Evolutionary conservation across 92 coral and sea anemone genomes (phyloP), one percentile per base, ranked within the genome.

Genomic region (Phenganax marumi): DNA sequence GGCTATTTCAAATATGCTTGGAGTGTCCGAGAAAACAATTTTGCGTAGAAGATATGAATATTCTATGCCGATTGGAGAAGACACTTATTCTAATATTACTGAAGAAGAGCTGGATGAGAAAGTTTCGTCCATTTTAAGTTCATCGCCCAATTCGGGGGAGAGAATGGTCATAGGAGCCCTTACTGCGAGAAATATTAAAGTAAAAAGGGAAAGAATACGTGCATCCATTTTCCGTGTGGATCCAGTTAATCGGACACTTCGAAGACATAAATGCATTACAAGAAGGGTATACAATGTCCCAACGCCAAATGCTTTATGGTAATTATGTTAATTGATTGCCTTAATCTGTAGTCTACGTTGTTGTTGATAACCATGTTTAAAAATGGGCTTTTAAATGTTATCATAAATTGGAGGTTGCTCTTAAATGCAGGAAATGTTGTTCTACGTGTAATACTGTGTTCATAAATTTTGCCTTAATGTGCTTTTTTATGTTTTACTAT

Each of bases 21-120:
- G 90, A 0, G 88, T 88, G 65, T 88, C 90, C 16, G 84, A 77
- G 84, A 87, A 64, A 79, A 88, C 88, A 58, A 52, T 87, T 12
- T 58, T 79, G 52, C 81, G 90, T 24, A 70, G 85, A 78, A 79
- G 75, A 47, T 57, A 84, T 19, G 88, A 70, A 46, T 70, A 18
- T 70, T 13, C 76, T 70, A 10, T 70, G 22, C 50, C 76, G 39
- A 43, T 70, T 70, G 76, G 76, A 18, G 76, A 70, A 10, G 49
- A 70, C 50, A 23, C 52, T 25, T 23, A 43, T n/a, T 12, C 61
- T 3, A 54, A 12, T 6, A 70, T 43, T 24, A 24, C 76, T 18
- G 76, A 70, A 19, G 76, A 24, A 46, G 76, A 70, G 52, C 39
- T 70, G 21, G 50, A 70, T 24, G 12, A 25, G 1, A 25, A 10